phyloP scores from a whole-genome alignment of 2,113 vertebrate species.

The Amazona vittata region DNA sequence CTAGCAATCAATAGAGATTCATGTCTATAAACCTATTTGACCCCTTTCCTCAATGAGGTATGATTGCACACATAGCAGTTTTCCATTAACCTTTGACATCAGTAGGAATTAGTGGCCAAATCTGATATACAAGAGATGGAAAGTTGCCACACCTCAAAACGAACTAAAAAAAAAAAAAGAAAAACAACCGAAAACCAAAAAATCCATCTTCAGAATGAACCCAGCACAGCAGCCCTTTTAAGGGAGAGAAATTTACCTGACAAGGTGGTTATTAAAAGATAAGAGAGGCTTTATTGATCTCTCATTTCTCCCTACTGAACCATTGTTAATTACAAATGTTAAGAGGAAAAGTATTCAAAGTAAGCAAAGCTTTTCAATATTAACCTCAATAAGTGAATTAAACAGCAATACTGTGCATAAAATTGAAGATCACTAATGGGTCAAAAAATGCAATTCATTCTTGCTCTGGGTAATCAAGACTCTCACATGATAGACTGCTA shows the following conservation, averaged over 20 bases:
- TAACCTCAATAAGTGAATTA: conserved; percentile 48
- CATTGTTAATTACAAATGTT: conserved; percentile 28
- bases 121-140: not conserved
- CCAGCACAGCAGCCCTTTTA: not conserved
- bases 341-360: conserved; percentile 23
- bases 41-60: not conserved
- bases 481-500: conserved; percentile 12
- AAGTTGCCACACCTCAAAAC: not conserved
- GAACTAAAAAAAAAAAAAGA: not conserved
- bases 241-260: not conserved
- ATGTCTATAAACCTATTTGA: conserved; percentile 26
- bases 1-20: conserved; percentile 30
- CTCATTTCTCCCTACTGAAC: not conserved
- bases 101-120: conserved; percentile 10
- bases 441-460: conserved; percentile 51
- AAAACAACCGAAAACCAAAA: not conserved
- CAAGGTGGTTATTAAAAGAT: conserved; percentile 3
- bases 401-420: not conserved
- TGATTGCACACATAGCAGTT: not conserved
- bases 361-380: conserved; percentile 37
- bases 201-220: not conserved
- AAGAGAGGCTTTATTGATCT: conserved; percentile 39
- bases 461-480: conserved; percentile 36
- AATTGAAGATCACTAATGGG: conserved; percentile 46
- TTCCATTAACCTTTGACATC: conserved; percentile 52